Evolutionary conservation across 1,140 invertebrate species (phyloP).

Genomic region (Pentalonia nigronervosa): DNA sequence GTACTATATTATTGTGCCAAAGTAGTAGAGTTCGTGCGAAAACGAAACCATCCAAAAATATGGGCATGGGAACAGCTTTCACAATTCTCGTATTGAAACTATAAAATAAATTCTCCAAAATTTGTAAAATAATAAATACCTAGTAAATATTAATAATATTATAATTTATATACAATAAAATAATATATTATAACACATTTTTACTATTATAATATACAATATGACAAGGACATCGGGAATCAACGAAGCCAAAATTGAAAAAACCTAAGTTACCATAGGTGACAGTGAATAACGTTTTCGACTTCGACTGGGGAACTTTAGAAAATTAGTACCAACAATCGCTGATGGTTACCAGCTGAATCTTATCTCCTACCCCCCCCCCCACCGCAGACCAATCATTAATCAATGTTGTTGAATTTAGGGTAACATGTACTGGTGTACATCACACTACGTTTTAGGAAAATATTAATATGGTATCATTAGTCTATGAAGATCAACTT

Average conservation of each 20-base stretch:
- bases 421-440: background rate
- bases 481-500: background rate
- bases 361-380: background rate
- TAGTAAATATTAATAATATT: background rate
- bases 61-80: slow-evolving; percentile 28
- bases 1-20: too few species aligned
- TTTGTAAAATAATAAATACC: background rate
- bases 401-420: background rate
- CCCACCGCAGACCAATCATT: too few species aligned
- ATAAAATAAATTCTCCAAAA: background rate
- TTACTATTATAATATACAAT: background rate
- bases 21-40: slow-evolving; percentile 32
- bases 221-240: background rate
- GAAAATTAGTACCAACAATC: background rate
- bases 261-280: background rate
- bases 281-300: background rate
- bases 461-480: background rate
- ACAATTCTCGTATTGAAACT: background rate
- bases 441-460: background rate
- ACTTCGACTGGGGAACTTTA: background rate
- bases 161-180: background rate
- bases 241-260: background rate
- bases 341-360: background rate
- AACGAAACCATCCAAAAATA: slow-evolving; percentile 23
- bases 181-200: background rate